phyloP scores from a whole-genome alignment of 2,113 vertebrate genomes.

The Coregonus clupeaformis region DNA sequence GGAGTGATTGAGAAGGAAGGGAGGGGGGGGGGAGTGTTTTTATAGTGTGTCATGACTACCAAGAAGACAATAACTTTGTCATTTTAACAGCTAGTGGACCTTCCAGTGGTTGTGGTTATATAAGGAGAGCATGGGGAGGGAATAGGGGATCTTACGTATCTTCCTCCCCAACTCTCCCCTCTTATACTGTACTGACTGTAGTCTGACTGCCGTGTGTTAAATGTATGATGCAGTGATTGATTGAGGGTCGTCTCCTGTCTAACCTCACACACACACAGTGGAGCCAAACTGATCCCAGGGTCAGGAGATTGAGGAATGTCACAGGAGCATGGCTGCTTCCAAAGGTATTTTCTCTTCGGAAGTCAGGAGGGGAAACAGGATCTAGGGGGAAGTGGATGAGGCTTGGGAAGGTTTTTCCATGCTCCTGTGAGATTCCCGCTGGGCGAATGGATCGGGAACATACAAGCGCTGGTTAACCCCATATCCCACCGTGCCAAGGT shows the following conservation, averaged over 20 bases:
- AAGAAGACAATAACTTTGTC: constrained; percentile 33
- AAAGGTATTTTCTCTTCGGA: constrained; percentile 31
- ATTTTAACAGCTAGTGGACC: constrained; percentile 43
- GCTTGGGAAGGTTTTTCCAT: constrained; percentile 30
- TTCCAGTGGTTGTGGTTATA: constrained; percentile 33
- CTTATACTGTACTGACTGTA: constrained; percentile 15
- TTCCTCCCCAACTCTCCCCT: too few species aligned
- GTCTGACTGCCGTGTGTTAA: too few species aligned
- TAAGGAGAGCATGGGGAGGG: neutral
- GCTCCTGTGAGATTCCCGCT: constrained; percentile 36
- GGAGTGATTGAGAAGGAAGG: neutral
- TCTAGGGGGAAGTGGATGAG: constrained; percentile 9
- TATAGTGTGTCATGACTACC: constrained; percentile 33
- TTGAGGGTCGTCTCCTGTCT: neutral
- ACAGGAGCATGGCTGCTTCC: constrained; percentile 35
- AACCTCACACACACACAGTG: constrained; percentile 22
- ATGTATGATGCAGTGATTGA: too few species aligned
- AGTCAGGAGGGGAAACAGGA: neutral
- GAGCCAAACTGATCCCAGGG: neutral
- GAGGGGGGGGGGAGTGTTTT: neutral
- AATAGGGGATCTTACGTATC: neutral
- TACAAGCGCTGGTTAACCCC: constrained; percentile 6
- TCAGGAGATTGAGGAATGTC: constrained; percentile 28
- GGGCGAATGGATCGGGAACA: constrained; percentile 1
- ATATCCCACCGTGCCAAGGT: constrained; percentile 17